Percentiles rank a stretch among this genome's conserved stretches.
These are phyloP conservation scores for Hippocampus mohnikei DNA, from an alignment of 2,113 vertebrate species.

Conservation along the genomic window DNA sequence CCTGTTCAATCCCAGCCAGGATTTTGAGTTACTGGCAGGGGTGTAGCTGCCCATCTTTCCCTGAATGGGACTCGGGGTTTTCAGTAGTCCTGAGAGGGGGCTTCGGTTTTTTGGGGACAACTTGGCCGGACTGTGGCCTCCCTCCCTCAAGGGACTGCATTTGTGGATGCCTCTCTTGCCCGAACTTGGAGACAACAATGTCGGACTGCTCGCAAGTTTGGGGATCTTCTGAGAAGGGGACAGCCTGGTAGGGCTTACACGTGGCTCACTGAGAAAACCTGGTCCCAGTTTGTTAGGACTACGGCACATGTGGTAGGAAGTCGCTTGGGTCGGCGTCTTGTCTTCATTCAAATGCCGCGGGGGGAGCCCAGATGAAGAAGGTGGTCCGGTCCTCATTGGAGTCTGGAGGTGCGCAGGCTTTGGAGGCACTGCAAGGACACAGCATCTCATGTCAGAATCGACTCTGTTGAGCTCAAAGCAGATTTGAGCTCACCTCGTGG, in stretches of 20 bases:
- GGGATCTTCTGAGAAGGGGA: constrained; percentile 10
- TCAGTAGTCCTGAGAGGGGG: constrained; percentile 20
- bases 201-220: constrained; percentile 15
- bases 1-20: constrained; percentile 41
- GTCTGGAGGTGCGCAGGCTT: constrained; percentile 47
- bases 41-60: constrained; percentile 34
- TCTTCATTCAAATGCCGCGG: background rate
- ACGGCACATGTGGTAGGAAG: background rate
- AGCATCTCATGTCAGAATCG: background rate
- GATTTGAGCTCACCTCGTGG: constrained; percentile 33
- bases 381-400: constrained; percentile 9
- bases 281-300: constrained; percentile 19
- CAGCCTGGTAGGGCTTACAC: constrained; percentile 15
- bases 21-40: constrained; percentile 40
- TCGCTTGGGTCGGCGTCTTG: constrained; percentile 8
- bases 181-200: constrained; percentile 40
- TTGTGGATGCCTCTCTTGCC: constrained; percentile 30
- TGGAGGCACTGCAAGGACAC: constrained; percentile 31
- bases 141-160: constrained; percentile 30
- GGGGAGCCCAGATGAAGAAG: background rate
- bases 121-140: constrained; percentile 34
- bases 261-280: constrained; percentile 7
- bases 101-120: constrained; percentile 38
- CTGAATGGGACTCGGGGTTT: constrained; percentile 50
- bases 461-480: background rate